Conservation (phyloP, 2,113 vertebrate species). For the Hippocampus abdominalis region DNA sequence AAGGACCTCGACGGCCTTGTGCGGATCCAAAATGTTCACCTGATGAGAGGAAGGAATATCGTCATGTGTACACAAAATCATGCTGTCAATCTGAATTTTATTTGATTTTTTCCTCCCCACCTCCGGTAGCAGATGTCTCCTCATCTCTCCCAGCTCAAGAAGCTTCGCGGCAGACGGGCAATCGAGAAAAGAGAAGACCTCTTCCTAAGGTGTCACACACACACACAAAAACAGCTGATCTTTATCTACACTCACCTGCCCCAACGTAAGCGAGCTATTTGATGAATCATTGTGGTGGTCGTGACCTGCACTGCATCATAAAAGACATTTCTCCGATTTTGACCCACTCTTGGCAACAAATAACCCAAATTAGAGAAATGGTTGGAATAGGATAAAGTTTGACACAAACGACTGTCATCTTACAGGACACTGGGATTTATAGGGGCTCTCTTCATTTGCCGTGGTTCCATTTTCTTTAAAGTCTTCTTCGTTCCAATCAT, state of each 20-base stretch:
- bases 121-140: slow-evolving; percentile 77
- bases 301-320: too few relatives aligned
- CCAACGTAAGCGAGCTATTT: neutral
- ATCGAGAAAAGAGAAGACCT: slow-evolving; percentile 79
- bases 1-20: slow-evolving; percentile 78
- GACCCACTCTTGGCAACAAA: neutral
- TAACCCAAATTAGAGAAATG: neutral
- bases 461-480: slow-evolving; percentile 43
- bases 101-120: slow-evolving; percentile 20
- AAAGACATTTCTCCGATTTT: too few relatives aligned
- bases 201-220: slow-evolving; percentile 43
- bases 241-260: neutral
- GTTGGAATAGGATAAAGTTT: neutral
- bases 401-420: neutral
- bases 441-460: slow-evolving; percentile 45
- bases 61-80: neutral
- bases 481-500: slow-evolving; percentile 17
- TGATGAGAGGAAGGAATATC: slow-evolving; percentile 45
- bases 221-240: neutral
- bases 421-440: slow-evolving; percentile 40
- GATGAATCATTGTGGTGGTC: neutral
- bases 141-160: slow-evolving; percentile 82
- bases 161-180: slow-evolving; percentile 87
- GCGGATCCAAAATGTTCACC: slow-evolving; percentile 80
- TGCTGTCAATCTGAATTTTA: neutral